Conservation (phyloP, 2,797 vertebrate genomes). For the Notolabrus celidotus region DNA sequence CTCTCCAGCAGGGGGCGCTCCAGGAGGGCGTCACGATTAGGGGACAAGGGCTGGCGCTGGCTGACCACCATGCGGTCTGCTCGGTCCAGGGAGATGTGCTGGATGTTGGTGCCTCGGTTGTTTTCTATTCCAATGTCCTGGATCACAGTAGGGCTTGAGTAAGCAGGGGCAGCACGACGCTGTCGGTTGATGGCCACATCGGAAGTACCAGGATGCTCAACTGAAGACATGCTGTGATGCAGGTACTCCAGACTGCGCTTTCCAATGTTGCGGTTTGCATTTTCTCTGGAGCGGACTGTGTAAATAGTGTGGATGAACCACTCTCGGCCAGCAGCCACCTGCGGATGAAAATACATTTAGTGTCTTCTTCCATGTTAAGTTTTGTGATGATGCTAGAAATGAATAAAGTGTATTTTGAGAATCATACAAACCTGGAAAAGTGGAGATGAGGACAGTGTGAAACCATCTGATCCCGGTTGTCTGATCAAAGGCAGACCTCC, state of each 20-base stretch:
- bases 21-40: slow-evolving; percentile 28
- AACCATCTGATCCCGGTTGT: slow-evolving; percentile 86
- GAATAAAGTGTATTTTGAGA: background rate
- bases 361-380: background rate
- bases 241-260: slow-evolving; percentile 86
- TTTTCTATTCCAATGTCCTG: slow-evolving; percentile 81
- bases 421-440: slow-evolving; percentile 84
- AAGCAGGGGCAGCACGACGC: slow-evolving; percentile 64
- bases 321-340: slow-evolving; percentile 88
- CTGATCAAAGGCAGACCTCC: slow-evolving; percentile 80
- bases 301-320: slow-evolving; percentile 89
- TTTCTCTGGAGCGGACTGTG: slow-evolving; percentile 82
- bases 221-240: slow-evolving; percentile 74
- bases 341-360: slow-evolving; percentile 24
- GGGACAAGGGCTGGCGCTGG: slow-evolving; percentile 79
- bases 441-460: slow-evolving; percentile 84
- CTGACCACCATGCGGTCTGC: slow-evolving; percentile 75
- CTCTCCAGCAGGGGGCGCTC: slow-evolving; percentile 81
- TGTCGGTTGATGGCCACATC: slow-evolving; percentile 31
- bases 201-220: slow-evolving; percentile 42
- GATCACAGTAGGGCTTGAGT: slow-evolving; percentile 37
- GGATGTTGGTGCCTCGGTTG: slow-evolving; percentile 86
- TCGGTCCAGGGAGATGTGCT: slow-evolving; percentile 82
- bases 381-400: background rate
- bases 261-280: slow-evolving; percentile 82